phyloP scores from a whole-genome alignment of 2,888 invertebrate species.

The Patella ulyssiponensis region DNA sequence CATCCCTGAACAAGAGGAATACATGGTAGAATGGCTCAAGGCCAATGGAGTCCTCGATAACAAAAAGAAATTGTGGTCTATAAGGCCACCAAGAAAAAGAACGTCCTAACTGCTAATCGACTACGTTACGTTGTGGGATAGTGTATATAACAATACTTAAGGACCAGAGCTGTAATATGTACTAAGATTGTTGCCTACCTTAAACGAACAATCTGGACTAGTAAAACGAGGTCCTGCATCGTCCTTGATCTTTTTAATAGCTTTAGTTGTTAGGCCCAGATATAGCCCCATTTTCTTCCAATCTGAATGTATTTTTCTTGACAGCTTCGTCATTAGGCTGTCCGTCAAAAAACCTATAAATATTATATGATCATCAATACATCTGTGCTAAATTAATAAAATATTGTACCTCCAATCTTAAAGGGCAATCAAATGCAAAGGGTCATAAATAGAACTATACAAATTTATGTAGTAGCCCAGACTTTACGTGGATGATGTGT shows the following conservation, averaged over 20 bases:
- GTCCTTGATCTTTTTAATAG: slow-evolving; percentile 25
- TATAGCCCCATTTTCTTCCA: slow-evolving; percentile 41
- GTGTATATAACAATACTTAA: too few species aligned
- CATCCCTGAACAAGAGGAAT: too few species aligned
- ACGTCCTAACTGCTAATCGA: too few species aligned
- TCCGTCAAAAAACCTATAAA: slow-evolving; percentile 35
- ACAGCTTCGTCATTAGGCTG: slow-evolving; percentile 33
- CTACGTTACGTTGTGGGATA: too few species aligned
- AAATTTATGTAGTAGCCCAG: background rate
- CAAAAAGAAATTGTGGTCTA: too few species aligned
- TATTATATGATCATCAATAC: background rate
- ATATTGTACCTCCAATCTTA: slow-evolving; percentile 2
- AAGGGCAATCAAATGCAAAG: background rate
- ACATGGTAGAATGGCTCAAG: too few species aligned
- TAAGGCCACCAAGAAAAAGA: too few species aligned
- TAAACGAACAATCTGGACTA: slow-evolving; percentile 27
- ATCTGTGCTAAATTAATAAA: background rate
- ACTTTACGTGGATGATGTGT: background rate
- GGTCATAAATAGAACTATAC: too few species aligned
- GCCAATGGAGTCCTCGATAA: too few species aligned
- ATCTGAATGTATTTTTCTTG: slow-evolving; percentile 32
- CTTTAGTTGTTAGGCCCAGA: slow-evolving; percentile 38
- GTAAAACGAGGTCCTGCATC: background rate
- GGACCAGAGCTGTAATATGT: too few species aligned
- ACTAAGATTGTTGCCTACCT: slow-evolving; percentile 27